These are phyloP conservation scores for Chaenodraco wilsoni DNA, from an alignment of 2,797 vertebrate genomes.

Conservation along the genomic window DNA sequence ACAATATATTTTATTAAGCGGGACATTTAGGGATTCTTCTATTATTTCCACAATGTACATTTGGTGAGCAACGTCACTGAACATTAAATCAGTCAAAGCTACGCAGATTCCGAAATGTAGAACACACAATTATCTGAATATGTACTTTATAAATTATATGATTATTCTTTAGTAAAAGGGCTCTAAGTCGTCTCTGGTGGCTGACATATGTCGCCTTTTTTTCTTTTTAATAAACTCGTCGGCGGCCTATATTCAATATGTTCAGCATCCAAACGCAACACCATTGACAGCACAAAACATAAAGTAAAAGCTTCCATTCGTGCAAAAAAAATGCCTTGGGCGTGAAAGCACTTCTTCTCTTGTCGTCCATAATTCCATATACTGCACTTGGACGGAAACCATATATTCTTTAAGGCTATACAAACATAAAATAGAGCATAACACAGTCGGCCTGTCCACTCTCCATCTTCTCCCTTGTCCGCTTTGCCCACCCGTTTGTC, in stretches of 20 bases:
- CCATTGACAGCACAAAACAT: slow-evolving; percentile 85
- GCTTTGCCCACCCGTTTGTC: slow-evolving; percentile 75
- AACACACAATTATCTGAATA: slow-evolving; percentile 88
- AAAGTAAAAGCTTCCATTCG: slow-evolving; percentile 87
- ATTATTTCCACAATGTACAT: slow-evolving; percentile 83
- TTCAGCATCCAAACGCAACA: slow-evolving; percentile 89
- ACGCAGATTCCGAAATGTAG: slow-evolving; percentile 85
- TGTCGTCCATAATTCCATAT: slow-evolving; percentile 88
- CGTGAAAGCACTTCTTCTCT: slow-evolving; percentile 94
- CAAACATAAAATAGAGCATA: slow-evolving; percentile 93
- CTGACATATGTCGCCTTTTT: slow-evolving; percentile 84
- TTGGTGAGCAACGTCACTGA: slow-evolving; percentile 86
- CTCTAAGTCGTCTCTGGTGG: slow-evolving; percentile 80
- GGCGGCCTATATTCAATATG: slow-evolving; percentile 85
- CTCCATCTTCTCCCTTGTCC: slow-evolving; percentile 76
- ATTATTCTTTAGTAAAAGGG: slow-evolving; percentile 76
- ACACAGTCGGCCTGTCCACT: slow-evolving; percentile 82
- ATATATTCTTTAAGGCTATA: slow-evolving; percentile 92
- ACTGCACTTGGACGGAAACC: slow-evolving; percentile 89
- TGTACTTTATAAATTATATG: slow-evolving; percentile 85
- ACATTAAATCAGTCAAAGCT: slow-evolving; percentile 88
- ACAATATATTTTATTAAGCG: slow-evolving; percentile 89
- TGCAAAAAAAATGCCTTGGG: slow-evolving; percentile 94
- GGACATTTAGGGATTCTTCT: slow-evolving; percentile 87
- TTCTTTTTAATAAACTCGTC: slow-evolving; percentile 83